phyloP scores from a whole-genome alignment of 2,888 invertebrate genomes.

The Xylota segnis region DNA sequence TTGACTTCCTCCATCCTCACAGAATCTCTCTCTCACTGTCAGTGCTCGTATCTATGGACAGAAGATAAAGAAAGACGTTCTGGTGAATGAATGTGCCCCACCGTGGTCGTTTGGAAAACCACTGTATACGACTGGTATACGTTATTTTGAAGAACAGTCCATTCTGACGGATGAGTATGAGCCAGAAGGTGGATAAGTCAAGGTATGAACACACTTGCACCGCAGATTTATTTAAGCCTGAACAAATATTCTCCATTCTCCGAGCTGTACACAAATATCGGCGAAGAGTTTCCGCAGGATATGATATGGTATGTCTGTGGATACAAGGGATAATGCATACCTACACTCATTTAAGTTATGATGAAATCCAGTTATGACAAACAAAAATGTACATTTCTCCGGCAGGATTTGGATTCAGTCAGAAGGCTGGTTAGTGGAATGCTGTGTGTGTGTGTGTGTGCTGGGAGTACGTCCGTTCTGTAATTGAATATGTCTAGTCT shows the following conservation, averaged over 20 bases:
- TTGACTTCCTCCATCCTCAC: conserved; percentile 45
- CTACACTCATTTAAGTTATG: conserved; percentile 54
- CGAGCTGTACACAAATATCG: conserved; percentile 34
- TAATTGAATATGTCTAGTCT: conserved; percentile 55
- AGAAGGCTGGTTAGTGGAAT: conserved; percentile 20
- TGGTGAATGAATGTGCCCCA: conserved; percentile 2
- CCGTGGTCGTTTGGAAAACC: neutral
- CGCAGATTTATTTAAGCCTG: conserved; percentile 59
- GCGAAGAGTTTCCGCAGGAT: conserved; percentile 48
- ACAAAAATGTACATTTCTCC: conserved; percentile 21
- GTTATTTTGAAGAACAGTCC: neutral
- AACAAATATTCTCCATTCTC: conserved; percentile 55
- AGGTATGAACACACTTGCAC: conserved; percentile 61
- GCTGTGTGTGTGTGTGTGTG: neutral
- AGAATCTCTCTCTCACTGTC: conserved; percentile 3
- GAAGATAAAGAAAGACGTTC: conserved; percentile 25
- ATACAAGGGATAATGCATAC: conserved; percentile 45
- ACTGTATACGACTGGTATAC: neutral
- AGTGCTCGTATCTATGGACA: neutral
- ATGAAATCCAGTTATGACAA: conserved; percentile 50
- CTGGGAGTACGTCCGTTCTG: conserved; percentile 31
- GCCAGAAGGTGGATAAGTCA: conserved; percentile 36
- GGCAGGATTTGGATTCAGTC: conserved; percentile 13
- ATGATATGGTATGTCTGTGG: conserved; percentile 45
- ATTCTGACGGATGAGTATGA: conserved; percentile 46